Evolutionary conservation across 2,888 invertebrate genomes (phyloP).

Genomic region (Ormyrus rosae): DNA sequence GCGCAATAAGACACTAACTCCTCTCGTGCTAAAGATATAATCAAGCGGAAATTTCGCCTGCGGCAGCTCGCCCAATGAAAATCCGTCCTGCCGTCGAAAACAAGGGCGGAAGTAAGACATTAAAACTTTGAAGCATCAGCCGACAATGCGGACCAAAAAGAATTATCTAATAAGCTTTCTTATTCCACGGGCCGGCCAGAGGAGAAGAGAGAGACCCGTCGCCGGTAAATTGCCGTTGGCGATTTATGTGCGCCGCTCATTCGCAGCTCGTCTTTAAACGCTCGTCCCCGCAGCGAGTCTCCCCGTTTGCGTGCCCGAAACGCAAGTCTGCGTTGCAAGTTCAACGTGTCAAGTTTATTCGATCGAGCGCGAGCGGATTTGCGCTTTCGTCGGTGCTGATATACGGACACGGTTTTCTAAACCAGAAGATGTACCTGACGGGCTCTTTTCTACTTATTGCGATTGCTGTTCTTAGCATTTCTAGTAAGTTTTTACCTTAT

Average conservation of each 20-base stretch:
- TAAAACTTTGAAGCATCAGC: neutral
- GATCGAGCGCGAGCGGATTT: slow-evolving; percentile 23
- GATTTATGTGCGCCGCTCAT: slow-evolving; percentile 10
- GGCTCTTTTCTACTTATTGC: neutral
- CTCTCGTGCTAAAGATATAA: too few relatives aligned
- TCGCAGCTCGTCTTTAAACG: slow-evolving; percentile 7
- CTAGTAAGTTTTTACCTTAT: slow-evolving; percentile 23
- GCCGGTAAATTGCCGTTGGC: slow-evolving; percentile 40
- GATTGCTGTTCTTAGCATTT: slow-evolving; percentile 1
- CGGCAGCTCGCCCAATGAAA: too few relatives aligned
- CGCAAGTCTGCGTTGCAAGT: slow-evolving; percentile 39
- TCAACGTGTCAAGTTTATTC: slow-evolving; percentile 55
- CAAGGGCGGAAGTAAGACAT: slow-evolving; percentile 19
- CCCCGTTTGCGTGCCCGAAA: neutral
- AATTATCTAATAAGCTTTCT: slow-evolving; percentile 57
- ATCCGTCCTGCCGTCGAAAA: neutral
- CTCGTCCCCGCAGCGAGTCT: slow-evolving; percentile 35
- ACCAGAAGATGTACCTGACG: slow-evolving; percentile 10
- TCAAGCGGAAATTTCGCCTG: too few relatives aligned
- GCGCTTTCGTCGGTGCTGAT: neutral
- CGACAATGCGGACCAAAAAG: slow-evolving; percentile 15
- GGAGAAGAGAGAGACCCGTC: slow-evolving; percentile 6
- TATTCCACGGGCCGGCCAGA: slow-evolving; percentile 11
- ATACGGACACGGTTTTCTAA: neutral
- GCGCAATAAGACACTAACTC: too few relatives aligned